Base-by-base conservation (phyloP, 2,888 invertebrate genomes). In the Seira ritae region DNA sequence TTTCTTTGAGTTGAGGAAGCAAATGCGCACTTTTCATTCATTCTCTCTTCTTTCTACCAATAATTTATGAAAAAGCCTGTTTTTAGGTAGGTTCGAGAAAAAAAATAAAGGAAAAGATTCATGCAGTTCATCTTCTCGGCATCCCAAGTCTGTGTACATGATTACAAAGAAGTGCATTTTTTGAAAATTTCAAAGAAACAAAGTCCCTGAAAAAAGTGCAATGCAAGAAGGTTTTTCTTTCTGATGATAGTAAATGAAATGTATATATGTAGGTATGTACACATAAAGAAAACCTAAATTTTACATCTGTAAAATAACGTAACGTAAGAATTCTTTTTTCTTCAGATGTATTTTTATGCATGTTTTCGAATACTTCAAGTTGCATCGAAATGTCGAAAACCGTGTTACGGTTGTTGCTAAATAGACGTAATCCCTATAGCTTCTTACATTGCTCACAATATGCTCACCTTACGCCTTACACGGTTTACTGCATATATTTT, bases 1-100 rank as follows among this genome's bases (percentile, higher is more conserved):
- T 67, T 72, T 42, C 66, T 77, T 82, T 82, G 23, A 60, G 82
- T 82, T 82, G 82, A 82, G 82, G 77, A 82, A 82, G 82, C 60
- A 82, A 82, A 71, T 72, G 76, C 62, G 69, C 80, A 60, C 4
- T 46, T 71, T 74, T 82, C 82, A 76, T 82, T 82, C 81, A 76
- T 67, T 74, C 69, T 55, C 42, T 60, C 42, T 20, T 4, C 19
- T 19, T n/a, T n/a, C n/a, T 10, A 31, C 12, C n/a, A 60, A 24
- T 69, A 42, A 8, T 24, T 8, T 50, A 46, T 17, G 17, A 70
- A 20, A 17, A 17, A 3, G 12, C 8, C 69, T 17, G 19, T 19
- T 42, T 19, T 70, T 19, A 17, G 19, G 42, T 70, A 17, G 6
- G 20, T 70, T 1, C 19, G n/a, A 1, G 46, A 20, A 8, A 6